These are phyloP conservation scores for Notoglanidium macrostoma DNA, from an alignment of 2,797 vertebrate species.

Conservation along the genomic window DNA sequence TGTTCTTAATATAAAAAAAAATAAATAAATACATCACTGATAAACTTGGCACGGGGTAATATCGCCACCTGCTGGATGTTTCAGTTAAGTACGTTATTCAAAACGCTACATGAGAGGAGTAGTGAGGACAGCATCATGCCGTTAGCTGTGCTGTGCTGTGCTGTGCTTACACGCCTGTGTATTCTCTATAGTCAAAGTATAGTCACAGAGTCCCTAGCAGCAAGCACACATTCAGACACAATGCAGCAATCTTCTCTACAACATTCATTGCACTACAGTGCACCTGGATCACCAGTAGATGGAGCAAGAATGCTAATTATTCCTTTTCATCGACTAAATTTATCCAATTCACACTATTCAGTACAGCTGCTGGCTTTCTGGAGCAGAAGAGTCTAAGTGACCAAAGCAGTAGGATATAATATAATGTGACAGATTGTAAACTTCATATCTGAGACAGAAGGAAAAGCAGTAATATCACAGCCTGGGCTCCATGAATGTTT, in stretches of 20 bases:
- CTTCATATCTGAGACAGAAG: background rate
- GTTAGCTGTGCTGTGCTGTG: background rate
- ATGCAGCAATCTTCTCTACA: background rate
- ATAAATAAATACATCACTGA: background rate
- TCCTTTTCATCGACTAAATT: background rate
- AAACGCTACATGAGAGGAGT: background rate
- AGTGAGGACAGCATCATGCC: background rate
- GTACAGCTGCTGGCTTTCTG: background rate
- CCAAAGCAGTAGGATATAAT: background rate
- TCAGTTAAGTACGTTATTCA: background rate
- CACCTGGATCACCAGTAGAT: constrained; percentile 37
- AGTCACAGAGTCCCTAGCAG: background rate
- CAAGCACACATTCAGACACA: background rate
- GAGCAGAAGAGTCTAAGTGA: background rate
- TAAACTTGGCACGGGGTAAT: background rate
- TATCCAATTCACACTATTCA: background rate
- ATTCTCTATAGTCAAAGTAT: background rate
- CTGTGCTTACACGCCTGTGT: background rate
- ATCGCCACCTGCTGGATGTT: background rate
- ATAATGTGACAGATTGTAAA: background rate
- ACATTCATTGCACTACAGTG: background rate
- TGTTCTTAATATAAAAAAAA: background rate
- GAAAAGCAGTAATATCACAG: background rate
- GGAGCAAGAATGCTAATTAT: constrained; percentile 29
- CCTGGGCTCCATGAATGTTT: background rate